Evolutionary conservation across 2,888 invertebrate genomes (phyloP).

Genomic region (Herminia tarsipennalis): DNA sequence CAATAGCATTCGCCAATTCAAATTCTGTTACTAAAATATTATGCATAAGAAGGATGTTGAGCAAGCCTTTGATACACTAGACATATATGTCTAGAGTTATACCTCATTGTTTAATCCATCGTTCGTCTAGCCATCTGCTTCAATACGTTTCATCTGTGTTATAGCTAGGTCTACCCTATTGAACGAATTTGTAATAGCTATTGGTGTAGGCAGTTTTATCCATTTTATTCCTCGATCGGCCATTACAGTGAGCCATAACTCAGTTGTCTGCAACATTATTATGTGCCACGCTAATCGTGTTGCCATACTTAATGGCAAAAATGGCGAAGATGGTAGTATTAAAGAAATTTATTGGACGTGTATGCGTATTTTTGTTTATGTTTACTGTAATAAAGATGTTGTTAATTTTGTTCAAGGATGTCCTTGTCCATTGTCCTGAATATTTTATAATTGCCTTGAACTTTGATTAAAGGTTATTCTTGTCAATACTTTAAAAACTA

Average conservation of each 20-base stretch:
- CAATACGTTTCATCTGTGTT: too few relatives aligned
- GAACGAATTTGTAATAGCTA: constrained; percentile 24
- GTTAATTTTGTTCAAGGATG: constrained; percentile 25
- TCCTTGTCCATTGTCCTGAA: too few relatives aligned
- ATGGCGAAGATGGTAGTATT: constrained; percentile 42
- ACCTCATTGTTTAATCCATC: too few relatives aligned
- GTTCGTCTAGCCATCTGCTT: too few relatives aligned
- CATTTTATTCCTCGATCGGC: constrained; percentile 39
- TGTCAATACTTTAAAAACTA: too few relatives aligned
- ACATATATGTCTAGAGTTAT: too few relatives aligned
- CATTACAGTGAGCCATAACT: constrained; percentile 51
- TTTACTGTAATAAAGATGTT: constrained; percentile 16
- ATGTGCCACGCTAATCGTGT: constrained; percentile 55
- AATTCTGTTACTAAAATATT: too few relatives aligned
- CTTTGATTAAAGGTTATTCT: too few relatives aligned
- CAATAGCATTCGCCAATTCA: too few relatives aligned
- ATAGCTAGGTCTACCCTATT: constrained; percentile 20
- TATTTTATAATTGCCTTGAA: too few relatives aligned
- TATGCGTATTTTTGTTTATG: constrained; percentile 19
- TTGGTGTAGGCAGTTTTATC: constrained; percentile 34
- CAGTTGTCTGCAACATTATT: constrained; percentile 60
- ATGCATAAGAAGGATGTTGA: too few relatives aligned
- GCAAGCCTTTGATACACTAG: too few relatives aligned
- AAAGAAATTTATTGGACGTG: constrained; percentile 28
- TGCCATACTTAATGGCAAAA: constrained; percentile 54